Conservation (phyloP, 2,888 invertebrate genomes). For the Cephus pygmeus region DNA sequence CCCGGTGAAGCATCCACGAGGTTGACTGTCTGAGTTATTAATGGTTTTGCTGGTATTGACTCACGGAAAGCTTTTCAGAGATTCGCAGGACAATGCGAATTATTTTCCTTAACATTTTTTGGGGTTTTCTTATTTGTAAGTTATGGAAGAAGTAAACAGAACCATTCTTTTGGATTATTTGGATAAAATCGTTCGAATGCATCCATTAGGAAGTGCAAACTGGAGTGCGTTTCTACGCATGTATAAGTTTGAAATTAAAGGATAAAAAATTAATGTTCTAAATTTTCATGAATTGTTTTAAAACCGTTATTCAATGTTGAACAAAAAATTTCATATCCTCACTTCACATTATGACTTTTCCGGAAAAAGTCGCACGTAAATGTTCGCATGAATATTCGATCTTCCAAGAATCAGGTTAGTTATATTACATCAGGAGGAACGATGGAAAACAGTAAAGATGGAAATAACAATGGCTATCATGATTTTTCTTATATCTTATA, state of each 20-base stretch:
- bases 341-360: not conserved
- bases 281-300: not conserved
- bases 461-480: not conserved
- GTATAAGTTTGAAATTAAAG: not conserved
- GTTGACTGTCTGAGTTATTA: too few relatives aligned
- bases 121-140: not conserved
- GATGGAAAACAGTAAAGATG: not conserved
- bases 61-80: not conserved
- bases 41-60: too few relatives aligned
- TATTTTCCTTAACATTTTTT: not conserved
- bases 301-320: not conserved
- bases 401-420: not conserved
- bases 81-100: not conserved
- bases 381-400: not conserved
- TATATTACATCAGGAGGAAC: not conserved
- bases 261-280: not conserved
- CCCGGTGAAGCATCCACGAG: too few relatives aligned
- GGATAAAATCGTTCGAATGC: not conserved
- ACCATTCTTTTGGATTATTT: not conserved
- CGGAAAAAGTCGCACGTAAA: not conserved
- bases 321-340: not conserved
- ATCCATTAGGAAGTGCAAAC: too few relatives aligned
- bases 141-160: not conserved
- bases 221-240: not conserved
- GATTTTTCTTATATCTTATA: not conserved